Evolutionary conservation across 2,797 vertebrate genomes (phyloP).

Genomic region (Pantherophis alleghaniensis): DNA sequence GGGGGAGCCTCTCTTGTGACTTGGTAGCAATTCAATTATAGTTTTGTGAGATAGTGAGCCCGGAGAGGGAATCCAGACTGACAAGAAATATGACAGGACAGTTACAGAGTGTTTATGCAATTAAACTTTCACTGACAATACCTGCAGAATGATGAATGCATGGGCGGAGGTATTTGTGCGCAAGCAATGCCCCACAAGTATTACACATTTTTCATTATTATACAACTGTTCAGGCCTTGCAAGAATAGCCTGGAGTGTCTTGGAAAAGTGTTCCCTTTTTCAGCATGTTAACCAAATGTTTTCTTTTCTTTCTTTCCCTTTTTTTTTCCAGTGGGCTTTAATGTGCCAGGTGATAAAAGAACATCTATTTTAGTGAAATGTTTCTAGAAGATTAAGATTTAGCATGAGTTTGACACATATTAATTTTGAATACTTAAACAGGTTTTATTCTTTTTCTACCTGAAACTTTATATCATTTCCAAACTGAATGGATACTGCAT

Average conservation of each 20-base stretch:
- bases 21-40: slow-evolving; percentile 98
- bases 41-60: slow-evolving; percentile 93
- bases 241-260: slow-evolving; percentile 79
- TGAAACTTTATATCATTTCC: slow-evolving; percentile 74
- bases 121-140: slow-evolving; percentile 97
- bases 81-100: slow-evolving; percentile 98
- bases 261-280: slow-evolving; percentile 70
- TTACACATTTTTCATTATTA: slow-evolving; percentile 92
- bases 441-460: slow-evolving; percentile 72
- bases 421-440: slow-evolving; percentile 76
- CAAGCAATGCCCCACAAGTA: slow-evolving; percentile 83
- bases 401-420: slow-evolving; percentile 75
- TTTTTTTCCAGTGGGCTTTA: slow-evolving; percentile 65
- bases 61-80: slow-evolving; percentile 88
- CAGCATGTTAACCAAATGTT: slow-evolving; percentile 74
- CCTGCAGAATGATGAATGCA: slow-evolving; percentile 90
- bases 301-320: slow-evolving; percentile 29
- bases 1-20: slow-evolving; percentile 76
- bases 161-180: slow-evolving; percentile 82
- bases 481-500: slow-evolving; percentile 70
- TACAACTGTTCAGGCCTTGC: slow-evolving; percentile 84
- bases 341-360: slow-evolving; percentile 74
- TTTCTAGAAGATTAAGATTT: slow-evolving; percentile 78
- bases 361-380: slow-evolving; percentile 78
- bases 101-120: slow-evolving; percentile 99